A percentile compares a stretch with the other conserved stretches of the same genome.
phyloP scores from a whole-genome alignment of 2,797 vertebrate species.

The Aselliscus stoliczkanus region DNA sequence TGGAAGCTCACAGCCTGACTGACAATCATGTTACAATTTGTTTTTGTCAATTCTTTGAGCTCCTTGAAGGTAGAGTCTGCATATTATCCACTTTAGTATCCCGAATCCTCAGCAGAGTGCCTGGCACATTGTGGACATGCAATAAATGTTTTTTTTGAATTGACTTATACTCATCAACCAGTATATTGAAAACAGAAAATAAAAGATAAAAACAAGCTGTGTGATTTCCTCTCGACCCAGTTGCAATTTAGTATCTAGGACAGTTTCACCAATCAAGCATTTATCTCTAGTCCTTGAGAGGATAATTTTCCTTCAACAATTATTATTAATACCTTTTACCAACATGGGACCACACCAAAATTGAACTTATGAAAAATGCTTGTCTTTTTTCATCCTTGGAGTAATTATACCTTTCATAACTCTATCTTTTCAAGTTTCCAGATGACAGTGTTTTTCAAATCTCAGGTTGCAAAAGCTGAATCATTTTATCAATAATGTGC shows the following conservation, averaged over 20 bases:
- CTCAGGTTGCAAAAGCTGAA: conserved; percentile 55
- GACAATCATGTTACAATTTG: neutral
- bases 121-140: neutral
- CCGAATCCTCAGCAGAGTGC: neutral
- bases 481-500: conserved; percentile 68
- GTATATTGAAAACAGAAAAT: conserved; percentile 61
- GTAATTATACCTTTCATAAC: conserved; percentile 68
- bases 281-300: conserved; percentile 66
- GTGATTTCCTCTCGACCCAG: conserved; percentile 47
- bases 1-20: neutral
- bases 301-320: conserved; percentile 65
- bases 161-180: conserved; percentile 45
- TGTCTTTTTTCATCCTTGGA: conserved; percentile 61
- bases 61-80: neutral
- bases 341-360: conserved; percentile 46
- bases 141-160: conserved; percentile 22
- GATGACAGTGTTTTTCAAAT: conserved; percentile 58
- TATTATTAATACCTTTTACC: conserved; percentile 70
- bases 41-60: neutral
- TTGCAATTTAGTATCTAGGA: conserved; percentile 65
- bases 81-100: neutral
- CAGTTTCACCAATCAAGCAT: conserved; percentile 61
- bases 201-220: conserved; percentile 27
- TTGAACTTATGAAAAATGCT: conserved; percentile 63
- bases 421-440: conserved; percentile 43